phyloP scores from a whole-genome alignment of 1,140 invertebrate genomes.

The Musca domestica region DNA sequence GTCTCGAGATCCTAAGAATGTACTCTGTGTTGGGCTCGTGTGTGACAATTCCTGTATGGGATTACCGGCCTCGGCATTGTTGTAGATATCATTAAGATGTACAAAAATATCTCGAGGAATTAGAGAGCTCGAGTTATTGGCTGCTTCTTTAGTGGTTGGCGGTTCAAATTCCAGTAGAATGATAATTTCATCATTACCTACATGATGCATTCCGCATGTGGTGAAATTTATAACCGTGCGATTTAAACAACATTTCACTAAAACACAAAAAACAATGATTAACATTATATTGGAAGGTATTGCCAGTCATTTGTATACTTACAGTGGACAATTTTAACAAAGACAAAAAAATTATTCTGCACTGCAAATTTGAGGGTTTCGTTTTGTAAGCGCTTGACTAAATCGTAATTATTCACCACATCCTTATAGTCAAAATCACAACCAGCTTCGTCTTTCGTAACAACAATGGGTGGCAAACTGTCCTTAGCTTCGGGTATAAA shows the following conservation, averaged over 20 bases:
- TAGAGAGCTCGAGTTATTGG: conserved; percentile 58
- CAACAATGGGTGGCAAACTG: conserved; percentile 58
- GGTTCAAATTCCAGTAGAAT: conserved; percentile 74
- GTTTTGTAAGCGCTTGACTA: conserved; percentile 59
- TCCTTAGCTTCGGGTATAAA: conserved; percentile 60
- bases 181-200: conserved; percentile 84
- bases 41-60: conserved; percentile 73
- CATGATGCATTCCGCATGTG: conserved; percentile 74
- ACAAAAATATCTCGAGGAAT: conserved; percentile 77
- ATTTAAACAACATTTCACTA: conserved; percentile 82
- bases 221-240: conserved; percentile 78
- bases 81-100: conserved; percentile 73
- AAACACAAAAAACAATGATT: background rate
- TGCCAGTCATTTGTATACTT: conserved; percentile 49
- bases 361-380: conserved; percentile 75
- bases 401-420: conserved; percentile 56
- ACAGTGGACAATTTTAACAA: conserved; percentile 76
- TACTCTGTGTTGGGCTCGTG: conserved; percentile 61
- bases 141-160: background rate
- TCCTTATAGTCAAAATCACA: conserved; percentile 62
- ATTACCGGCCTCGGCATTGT: conserved; percentile 72
- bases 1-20: conserved; percentile 75
- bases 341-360: conserved; percentile 74
- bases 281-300: background rate
- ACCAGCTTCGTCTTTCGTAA: conserved; percentile 32